Conservation (phyloP, 2,113 vertebrate genomes). For the Sander lucioperca region DNA sequence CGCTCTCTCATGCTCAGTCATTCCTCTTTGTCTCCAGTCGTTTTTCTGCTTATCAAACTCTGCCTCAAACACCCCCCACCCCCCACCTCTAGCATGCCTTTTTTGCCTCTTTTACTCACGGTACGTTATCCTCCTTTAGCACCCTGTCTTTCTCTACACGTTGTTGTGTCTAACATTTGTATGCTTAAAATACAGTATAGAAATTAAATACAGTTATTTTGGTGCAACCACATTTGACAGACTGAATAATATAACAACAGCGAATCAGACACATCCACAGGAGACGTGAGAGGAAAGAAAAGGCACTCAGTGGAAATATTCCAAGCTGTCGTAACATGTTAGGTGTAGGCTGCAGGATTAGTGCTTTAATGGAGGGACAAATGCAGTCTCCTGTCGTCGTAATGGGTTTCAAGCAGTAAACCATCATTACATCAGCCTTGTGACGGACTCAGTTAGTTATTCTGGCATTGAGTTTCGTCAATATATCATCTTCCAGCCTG, state of each 20-base stretch:
- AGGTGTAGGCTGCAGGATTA: slow-evolving; percentile 69
- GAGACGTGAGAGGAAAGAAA: slow-evolving; percentile 53
- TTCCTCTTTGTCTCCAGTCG: slow-evolving; percentile 35
- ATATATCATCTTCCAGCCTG: slow-evolving; percentile 63
- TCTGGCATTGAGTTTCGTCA: slow-evolving; percentile 47
- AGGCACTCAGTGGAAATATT: slow-evolving; percentile 56
- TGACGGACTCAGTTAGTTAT: slow-evolving; percentile 50
- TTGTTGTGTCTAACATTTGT: background rate
- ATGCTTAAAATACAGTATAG: background rate
- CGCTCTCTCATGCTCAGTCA: slow-evolving; percentile 34
- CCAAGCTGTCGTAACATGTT: slow-evolving; percentile 71
- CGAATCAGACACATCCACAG: slow-evolving; percentile 44
- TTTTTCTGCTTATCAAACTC: slow-evolving; percentile 44
- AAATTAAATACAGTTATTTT: background rate
- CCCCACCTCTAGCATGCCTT: background rate
- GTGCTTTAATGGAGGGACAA: slow-evolving; percentile 61
- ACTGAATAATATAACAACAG: slow-evolving; percentile 22
- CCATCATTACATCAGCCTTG: slow-evolving; percentile 54
- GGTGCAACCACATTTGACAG: background rate
- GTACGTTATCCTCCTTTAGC: background rate
- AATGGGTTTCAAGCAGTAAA: slow-evolving; percentile 59
- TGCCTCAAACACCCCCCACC: background rate
- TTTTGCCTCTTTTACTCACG: slow-evolving; percentile 12
- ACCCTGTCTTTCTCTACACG: background rate
- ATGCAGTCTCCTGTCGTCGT: slow-evolving; percentile 56